Base-by-base conservation (phyloP, 2,797 vertebrate species). In the Champsocephalus gunnari region DNA sequence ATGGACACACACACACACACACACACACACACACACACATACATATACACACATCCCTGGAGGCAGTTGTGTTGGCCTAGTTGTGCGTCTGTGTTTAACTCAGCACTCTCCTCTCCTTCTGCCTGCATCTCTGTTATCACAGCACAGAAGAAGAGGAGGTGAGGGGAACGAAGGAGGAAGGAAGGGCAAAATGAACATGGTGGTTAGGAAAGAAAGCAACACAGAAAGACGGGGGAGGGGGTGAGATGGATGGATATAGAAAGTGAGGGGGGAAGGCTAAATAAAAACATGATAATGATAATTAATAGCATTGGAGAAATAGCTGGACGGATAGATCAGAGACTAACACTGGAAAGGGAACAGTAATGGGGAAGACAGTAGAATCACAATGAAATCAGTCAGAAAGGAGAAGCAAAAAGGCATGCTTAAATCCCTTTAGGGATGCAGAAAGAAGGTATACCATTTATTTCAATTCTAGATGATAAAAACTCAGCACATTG, bases 31-130 rank as follows among this genome's bases (percentile, higher is more conserved):
- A 71, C 51, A 82, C 57, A 69, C 24, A 66, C 28, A 83, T 63
- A 62, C 76, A 75, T 68, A 80, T 59, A 78, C 9, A 73, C 84
- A 85, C 76, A 54, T 77, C 89, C 89, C 90, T 81, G 64, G 88
- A 87, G 91, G 89, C 88, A 81, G 63, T 81, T 78, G 84, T 74
- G 83, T 84, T 92, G 92, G 88, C 91, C 92, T 93, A 92, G 81
- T 87, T 93, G 86, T 89, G 83, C 28, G 60, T 83, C 89, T 86
- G 85, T 87, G 83, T 89, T 92, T 81, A 92, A 89, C 87, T 90
- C 91, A 76, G 80, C 79, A 72, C 82, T 87, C 87, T 87, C 73
- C 67, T 80, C 76, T 81, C 72, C 68, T 88, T 84, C 80, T 83
- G 85, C 71, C 80, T 80, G 68, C 75, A 65, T 88, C 78, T 83